Base-by-base conservation (phyloP, 2,888 invertebrate species). In the Dryomyza anilis region DNA sequence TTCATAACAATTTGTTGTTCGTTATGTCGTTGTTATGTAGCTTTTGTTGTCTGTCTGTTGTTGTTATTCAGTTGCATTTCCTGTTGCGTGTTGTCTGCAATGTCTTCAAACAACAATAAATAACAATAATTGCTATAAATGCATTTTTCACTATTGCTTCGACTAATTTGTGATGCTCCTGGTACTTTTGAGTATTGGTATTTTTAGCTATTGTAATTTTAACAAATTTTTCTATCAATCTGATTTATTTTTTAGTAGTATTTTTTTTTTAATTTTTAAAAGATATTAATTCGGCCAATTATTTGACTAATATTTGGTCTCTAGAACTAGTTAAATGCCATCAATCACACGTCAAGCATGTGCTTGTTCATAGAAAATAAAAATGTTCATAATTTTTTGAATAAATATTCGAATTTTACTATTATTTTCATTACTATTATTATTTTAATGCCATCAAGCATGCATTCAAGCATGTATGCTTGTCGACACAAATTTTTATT, bases 11-110 rank as follows among this genome's bases (percentile, higher is more conserved):
- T 33, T 48, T 48, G 33, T 21, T 43, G 52, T n/a, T 58, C 2
- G 2, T 25, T 33, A 5, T 33, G 30, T 30, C 21, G 46, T 16
- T 45, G 58, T 39, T 39, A 19, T 19, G 16, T 57, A 16, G 10
- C n/a, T 56, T 25, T 56, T 33, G 56, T 21, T 23, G 56, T 21
- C 25, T 12, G 36, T 19, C 14, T 23, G 25, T 33, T 21, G 23
- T 30, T 56, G 45, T 19, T 58, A n/a, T 29, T 39, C 12, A 5
- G 19, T n/a, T n/a, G 29, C 30, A 59, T 27, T 59, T 59, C 59
- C 59, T 59, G 59, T 48, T 48, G 59, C 48, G 46, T 59, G 33
- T 33, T 33, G 39, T n/a, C n/a, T n/a, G n/a, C n/a, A 39, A 39
- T 12, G 39, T n/a, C 14, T 39, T 39, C n/a, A 12, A n/a, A 39